Evolutionary conservation across 2,888 invertebrate genomes (phyloP), one percentile per base, ranked within the genome.

Genomic region (Cataglyphis rosenhaueri): DNA sequence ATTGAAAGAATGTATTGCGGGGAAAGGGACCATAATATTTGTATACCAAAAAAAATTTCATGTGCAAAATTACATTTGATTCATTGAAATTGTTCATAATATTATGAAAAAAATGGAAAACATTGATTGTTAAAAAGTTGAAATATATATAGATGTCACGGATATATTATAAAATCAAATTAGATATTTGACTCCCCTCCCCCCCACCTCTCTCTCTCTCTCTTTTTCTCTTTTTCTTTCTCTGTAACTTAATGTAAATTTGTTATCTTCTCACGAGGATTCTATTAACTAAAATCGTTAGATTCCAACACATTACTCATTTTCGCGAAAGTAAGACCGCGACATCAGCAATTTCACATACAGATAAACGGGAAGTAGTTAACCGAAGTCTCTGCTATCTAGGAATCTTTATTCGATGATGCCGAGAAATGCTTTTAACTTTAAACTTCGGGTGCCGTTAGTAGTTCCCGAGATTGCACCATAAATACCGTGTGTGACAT

Each of bases 401-500:
- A 52, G 48, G 71, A 59, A 82, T 84, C 64, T 44, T 15, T 38
- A n/a, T n/a, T 68, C 41, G 48, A 55, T 78, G 82, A 78, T 73
- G 85, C 81, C 73, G 57, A n/a, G 62, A 68, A 52, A 79, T 82
- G 81, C 44, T 76, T 85, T 85, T 87, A 79, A 79, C 79, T 62
- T 66, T 35, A 81, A 87, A 82, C 76, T 82, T 84, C 82, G 71
- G 52, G 29, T 79, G 79, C 84, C 86, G 81, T 85, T 83, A 84
- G 52, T 44, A 83, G 59, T 81, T 78, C 66, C 21, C 75, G 48
- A 52, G 57, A 73, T 59, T 55, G 61, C 48, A 66, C 65, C 83
- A 25, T 83, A 88, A 87, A 86, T 87, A 87, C 55, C 68, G 59
- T 70, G 61, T 74, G 73, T 70, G 82, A 74, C 82, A 81, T 78